phyloP scores from a whole-genome alignment of 2,113 vertebrate species.

The Plecturocebus donacophilus region DNA sequence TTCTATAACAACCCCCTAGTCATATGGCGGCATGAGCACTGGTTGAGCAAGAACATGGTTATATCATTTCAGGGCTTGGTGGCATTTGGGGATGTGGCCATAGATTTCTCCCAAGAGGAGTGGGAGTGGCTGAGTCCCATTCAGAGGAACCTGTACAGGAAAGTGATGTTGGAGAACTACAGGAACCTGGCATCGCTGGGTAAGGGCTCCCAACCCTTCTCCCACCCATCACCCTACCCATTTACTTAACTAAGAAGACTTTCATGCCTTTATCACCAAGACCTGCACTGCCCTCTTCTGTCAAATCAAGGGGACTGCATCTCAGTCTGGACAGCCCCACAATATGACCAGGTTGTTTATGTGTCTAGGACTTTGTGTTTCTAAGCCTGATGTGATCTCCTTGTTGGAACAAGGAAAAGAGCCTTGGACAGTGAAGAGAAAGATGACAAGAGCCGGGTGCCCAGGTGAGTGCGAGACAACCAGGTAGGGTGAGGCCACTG shows the following conservation, averaged over 20 bases:
- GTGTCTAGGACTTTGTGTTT: slow-evolving; percentile 56
- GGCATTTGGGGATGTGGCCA: slow-evolving; percentile 66
- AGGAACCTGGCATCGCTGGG: slow-evolving; percentile 58
- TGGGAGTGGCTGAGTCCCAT: slow-evolving; percentile 51
- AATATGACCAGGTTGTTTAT: accelerated
- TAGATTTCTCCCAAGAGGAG: slow-evolving; percentile 71
- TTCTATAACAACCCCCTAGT: accelerated
- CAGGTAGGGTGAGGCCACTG: accelerated
- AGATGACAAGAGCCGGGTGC: neutral
- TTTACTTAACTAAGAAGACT: neutral
- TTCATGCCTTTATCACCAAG: accelerated
- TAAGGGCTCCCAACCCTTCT: neutral
- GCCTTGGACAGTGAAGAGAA: neutral
- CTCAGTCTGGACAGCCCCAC: neutral
- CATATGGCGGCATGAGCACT: accelerated
- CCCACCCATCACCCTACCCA: accelerated
- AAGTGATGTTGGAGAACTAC: slow-evolving; percentile 76
- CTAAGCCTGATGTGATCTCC: slow-evolving; percentile 60
- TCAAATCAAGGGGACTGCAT: neutral
- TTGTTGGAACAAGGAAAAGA: slow-evolving; percentile 52
- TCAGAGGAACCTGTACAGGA: slow-evolving; percentile 51
- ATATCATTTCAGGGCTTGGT: slow-evolving; percentile 60
- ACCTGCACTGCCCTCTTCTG: neutral
- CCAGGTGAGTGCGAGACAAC: slow-evolving; percentile 13
- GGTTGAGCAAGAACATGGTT: neutral